phyloP scores from a whole-genome alignment of 1,140 invertebrate genomes.

The Caenorhabditis inopinata region DNA sequence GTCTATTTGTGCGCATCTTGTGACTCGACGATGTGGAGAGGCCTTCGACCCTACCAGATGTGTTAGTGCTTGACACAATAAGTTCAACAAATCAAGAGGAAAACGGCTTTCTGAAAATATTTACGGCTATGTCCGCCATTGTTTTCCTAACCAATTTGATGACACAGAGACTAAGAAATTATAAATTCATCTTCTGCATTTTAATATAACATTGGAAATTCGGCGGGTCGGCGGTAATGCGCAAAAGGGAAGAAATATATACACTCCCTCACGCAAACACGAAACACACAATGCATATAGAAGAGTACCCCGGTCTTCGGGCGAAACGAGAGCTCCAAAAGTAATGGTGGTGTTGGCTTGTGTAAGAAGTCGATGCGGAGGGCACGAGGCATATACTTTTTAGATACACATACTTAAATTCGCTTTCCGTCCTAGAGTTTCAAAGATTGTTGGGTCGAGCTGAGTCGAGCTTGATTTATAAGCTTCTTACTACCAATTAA shows the following conservation, averaged over 20 bases:
- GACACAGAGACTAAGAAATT: not conserved
- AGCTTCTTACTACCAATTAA: not conserved
- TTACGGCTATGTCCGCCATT: not conserved
- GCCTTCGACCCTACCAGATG: not conserved
- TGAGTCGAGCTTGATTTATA: not conserved
- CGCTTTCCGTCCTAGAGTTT: not conserved
- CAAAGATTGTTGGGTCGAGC: conserved; percentile 11
- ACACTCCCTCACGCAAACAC: conserved; percentile 21
- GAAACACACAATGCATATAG: conserved; percentile 14
- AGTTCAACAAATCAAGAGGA: no score
- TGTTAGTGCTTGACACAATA: not conserved
- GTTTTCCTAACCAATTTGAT: not conserved
- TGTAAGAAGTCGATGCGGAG: not conserved
- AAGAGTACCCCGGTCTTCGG: not conserved
- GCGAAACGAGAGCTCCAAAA: not conserved
- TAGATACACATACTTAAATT: not conserved
- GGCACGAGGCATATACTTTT: not conserved
- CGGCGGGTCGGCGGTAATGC: not conserved
- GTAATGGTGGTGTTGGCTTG: not conserved
- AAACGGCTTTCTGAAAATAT: not conserved
- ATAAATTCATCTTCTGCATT: conserved; percentile 24
- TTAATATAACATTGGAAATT: not conserved
- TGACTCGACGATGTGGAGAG: not conserved
- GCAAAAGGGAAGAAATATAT: conserved; percentile 29
- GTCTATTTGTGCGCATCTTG: conserved; percentile 14